Evolutionary conservation across 1,140 invertebrate species (phyloP), one percentile per base, ranked within the genome.

Genomic region (Globodera rostochiensis): DNA sequence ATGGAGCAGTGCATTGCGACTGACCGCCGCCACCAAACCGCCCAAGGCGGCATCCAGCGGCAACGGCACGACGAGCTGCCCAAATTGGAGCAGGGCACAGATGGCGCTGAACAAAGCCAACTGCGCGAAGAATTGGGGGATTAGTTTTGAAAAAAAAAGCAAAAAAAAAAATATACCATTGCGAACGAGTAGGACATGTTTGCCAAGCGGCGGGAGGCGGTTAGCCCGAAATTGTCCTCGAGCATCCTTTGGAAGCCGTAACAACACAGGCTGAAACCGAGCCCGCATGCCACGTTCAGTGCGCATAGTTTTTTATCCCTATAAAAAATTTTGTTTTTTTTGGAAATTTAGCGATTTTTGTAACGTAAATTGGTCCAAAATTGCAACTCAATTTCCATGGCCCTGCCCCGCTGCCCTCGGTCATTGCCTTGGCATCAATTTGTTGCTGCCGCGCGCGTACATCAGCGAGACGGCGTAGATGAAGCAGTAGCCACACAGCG

Each of bases 401-500:
- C 36, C 36, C 1, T 36, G 36, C 36, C 36, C 36, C 36, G 36
- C 36, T 36, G 2, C 5, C 57, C 13, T 64, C 25, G 25, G 25
- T 25, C 25, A 25, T 25, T 64, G 57, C 60, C 85, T 47, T 21
- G 73, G 21, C 46, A 11, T 71, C 25, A 53, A n/a, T 47, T 21
- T 69, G 15, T 13, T 82, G 9, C 13, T 45, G 74, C 21, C 64
- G 73, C 71, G 84, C 49, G 47, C 36, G 73, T 83, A 86, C n/a
- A 57, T 8, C n/a, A 83, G 66, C 25, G 77, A 45, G 13, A 75
- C 2, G n/a, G 79, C 74, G 49, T 96, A 97, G 1, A 98, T 89
- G 5, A 93, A 92, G 15, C 96, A 90, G 90, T 96, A 97, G 3
- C 96, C 96, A 4, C 94, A 90, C 49, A 93, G 91, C 0, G 96